Base-by-base conservation (phyloP, 2,888 invertebrate species). In the Dorcus hopei region DNA sequence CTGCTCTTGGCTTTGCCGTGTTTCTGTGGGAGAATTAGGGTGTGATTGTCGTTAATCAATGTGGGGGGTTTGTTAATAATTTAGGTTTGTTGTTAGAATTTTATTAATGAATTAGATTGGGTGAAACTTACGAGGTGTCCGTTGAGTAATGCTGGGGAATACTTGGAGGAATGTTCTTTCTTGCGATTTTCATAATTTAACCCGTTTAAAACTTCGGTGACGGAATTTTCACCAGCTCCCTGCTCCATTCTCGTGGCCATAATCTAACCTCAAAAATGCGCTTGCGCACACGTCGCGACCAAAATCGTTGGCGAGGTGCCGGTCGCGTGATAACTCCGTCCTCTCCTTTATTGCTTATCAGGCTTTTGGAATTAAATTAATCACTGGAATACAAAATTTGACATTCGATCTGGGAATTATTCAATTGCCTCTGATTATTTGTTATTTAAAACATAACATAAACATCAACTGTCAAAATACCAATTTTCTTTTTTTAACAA, bases 181-280 rank as follows among this genome's bases (percentile, higher is more conserved):
- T 49, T 51, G 16, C 52, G 52, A 48, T 63, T 63, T 58, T 66
- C 58, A 23, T 61, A 61, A 50, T 58, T 50, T 42, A 64, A 57
- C 40, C 64, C 67, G 60, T 64, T 67, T 61, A 64, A 52, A 49
- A 66, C 59, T 61, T 66, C 65, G n/a, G 62, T 65, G 52, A 64
- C 58, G 9, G 64, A 59, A 51, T 56, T 54, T 48, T 65, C 66
- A 55, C 63, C 65, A 56, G 58, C 61, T 58, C 65, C 65, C 66
- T 64, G 62, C 52, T 62, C 59, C 63, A 64, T 66, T 64, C 63
- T 65, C 63, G 64, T 65, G 58, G 64, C 62, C 65, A 67, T 67
- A 33, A 33, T 55, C 59, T 59, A 61, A 62, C 57, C 60, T 54
- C 55, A 54, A 52, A 57, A 52, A 52, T 59, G 62, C 63, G 65